Base-by-base conservation (phyloP, 1,140 invertebrate species). In the Drosophila jambulina region DNA sequence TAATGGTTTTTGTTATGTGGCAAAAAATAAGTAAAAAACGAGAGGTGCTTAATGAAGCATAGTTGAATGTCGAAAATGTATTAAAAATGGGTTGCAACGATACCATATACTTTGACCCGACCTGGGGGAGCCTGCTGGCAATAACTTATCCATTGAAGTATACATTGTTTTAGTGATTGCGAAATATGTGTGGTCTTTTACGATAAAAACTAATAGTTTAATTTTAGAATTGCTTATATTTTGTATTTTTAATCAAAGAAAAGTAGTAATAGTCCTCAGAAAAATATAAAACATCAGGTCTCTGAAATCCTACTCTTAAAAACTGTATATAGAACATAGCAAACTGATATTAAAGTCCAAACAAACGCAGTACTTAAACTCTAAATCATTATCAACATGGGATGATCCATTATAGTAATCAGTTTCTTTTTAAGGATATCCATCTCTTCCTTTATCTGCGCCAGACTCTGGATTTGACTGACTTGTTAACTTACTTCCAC, bases 1-100 rank as follows among this genome's bases (percentile, higher is more conserved):
- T 23, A 56, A 56, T 36, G 46, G 45, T 53, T 61, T 38, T 17
- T 23, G 15, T 13, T 38, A 25, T 36, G 53, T 54, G 51, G 8
- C 8, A 21, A 36, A n/a, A n/a, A 27, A 45, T 23, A 45, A 8
- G 10, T 7, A 23, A 23, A 45, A 23, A 23, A 7, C 6, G 21
- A 43, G 10, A 10, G 23, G 43, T 34, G 32, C 32, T 34, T 42
- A 40, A 32, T 32, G 19, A 34, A 13, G 29, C 29, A 34, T 6
- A 34, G 46, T 12, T n/a, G 4, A 34, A 12, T 21, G 29, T 21
- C 17, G 9, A 27, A 9, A 49, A 49, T 21, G 15, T 17, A 4
- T 25, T 46, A 25, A 46, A 15, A 17, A 46, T 13, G 3, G 15
- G 15, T 8, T 25, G 21, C 21, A 46, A 27, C 8, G 2, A 6